phyloP scores from a whole-genome alignment of 2,797 vertebrate species.

The Gadopsis marmoratus region DNA sequence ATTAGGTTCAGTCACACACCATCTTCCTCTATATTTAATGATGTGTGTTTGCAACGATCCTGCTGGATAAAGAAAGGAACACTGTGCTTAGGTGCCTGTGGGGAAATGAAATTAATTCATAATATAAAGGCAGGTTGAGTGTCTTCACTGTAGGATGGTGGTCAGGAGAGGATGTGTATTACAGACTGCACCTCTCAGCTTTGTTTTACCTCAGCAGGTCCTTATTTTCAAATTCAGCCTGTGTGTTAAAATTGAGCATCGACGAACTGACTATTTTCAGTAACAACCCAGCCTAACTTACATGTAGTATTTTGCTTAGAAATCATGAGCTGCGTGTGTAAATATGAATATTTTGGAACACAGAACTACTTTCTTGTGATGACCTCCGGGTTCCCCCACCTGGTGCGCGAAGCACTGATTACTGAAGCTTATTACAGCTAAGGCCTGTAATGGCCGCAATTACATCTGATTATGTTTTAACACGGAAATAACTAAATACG shows the following conservation, averaged over 20 bases:
- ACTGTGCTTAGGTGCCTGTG: slow-evolving; percentile 13
- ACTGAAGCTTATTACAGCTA: slow-evolving; percentile 9
- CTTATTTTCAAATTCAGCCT: slow-evolving; percentile 23
- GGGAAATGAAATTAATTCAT: slow-evolving; percentile 47
- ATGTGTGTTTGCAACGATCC: slow-evolving; percentile 24
- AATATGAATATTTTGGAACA: slow-evolving; percentile 25
- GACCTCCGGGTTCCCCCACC: slow-evolving; percentile 17
- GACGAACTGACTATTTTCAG: slow-evolving; percentile 12
- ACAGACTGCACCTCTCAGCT: slow-evolving; percentile 12
- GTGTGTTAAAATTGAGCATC: slow-evolving; percentile 8
- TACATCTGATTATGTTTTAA: slow-evolving; percentile 45
- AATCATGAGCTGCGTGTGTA: slow-evolving; percentile 19
- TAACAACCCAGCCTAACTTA: background rate
- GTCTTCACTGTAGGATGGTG: background rate
- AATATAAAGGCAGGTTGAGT: slow-evolving; percentile 25
- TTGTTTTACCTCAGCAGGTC: slow-evolving; percentile 10
- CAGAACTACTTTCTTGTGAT: slow-evolving; percentile 1
- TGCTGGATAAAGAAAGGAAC: slow-evolving; percentile 15
- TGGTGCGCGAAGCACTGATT: slow-evolving; percentile 19
- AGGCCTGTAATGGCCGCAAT: background rate
- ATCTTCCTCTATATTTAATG: slow-evolving; percentile 20
- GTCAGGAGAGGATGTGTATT: slow-evolving; percentile 11
- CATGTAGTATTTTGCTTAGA: background rate
- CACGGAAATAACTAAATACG: slow-evolving; percentile 26
- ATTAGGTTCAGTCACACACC: slow-evolving; percentile 1